Evolutionary conservation across 2,113 vertebrate species (phyloP).

Genomic region (Cettia cetti): DNA sequence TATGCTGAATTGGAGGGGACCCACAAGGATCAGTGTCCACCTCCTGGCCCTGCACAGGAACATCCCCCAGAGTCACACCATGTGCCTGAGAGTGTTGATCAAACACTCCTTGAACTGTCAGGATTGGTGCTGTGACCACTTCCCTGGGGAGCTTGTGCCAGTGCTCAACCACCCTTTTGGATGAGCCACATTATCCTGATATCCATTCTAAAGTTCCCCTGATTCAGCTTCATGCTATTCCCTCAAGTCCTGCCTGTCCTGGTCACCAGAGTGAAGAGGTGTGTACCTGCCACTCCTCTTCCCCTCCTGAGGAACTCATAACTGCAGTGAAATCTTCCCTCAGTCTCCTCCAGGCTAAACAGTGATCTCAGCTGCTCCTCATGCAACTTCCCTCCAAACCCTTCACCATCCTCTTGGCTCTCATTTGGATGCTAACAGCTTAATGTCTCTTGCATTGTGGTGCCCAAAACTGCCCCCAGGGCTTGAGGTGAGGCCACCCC

Average conservation of each 20-base stretch:
- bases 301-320: background rate
- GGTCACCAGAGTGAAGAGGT: background rate
- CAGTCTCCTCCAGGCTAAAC: background rate
- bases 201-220: background rate
- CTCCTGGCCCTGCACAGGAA: background rate
- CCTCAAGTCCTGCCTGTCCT: background rate
- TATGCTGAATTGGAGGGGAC: background rate
- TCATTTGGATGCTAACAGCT: background rate
- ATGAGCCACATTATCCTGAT: background rate
- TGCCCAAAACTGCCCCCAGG: background rate
- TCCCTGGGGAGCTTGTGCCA: background rate
- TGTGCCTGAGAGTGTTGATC: background rate
- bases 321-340: background rate
- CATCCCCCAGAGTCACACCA: background rate
- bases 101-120: background rate
- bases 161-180: background rate
- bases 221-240: background rate
- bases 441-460: background rate
- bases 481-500: accelerated
- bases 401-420: background rate
- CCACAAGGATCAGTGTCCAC: background rate
- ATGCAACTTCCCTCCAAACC: background rate
- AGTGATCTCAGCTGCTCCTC: background rate
- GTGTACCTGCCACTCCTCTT: background rate
- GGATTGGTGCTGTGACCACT: background rate